phyloP scores from a whole-genome alignment of 2,888 invertebrate species.

The Drosophila quinaria region DNA sequence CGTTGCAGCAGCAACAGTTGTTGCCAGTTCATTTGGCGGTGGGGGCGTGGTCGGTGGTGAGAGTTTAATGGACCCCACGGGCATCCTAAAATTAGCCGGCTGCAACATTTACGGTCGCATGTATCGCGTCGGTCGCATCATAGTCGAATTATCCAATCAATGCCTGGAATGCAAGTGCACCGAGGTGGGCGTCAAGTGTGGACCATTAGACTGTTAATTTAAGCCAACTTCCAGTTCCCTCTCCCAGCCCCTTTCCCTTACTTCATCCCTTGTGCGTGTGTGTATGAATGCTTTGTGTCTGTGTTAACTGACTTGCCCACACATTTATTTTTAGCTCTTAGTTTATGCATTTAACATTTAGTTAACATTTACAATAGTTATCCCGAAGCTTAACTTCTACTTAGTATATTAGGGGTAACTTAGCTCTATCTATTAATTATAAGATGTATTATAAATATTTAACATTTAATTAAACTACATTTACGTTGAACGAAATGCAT shows the following conservation, averaged over 20 bases:
- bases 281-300: not conserved
- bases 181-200: conserved; percentile 94
- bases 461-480: conserved; percentile 7
- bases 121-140: conserved; percentile 93
- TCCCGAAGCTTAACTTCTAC: not conserved
- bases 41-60: conserved; percentile 14
- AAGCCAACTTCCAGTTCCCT: conserved; percentile 29
- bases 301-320: conserved; percentile 17
- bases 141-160: conserved; percentile 92
- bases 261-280: not conserved
- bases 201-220: conserved; percentile 88
- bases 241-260: not conserved
- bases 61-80: conserved; percentile 85
- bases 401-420: conserved; percentile 1
- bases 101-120: conserved; percentile 96
- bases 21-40: conserved; percentile 9
- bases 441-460: conserved; percentile 70
- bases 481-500: conserved; percentile 29
- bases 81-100: conserved; percentile 92
- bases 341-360: conserved; percentile 29
- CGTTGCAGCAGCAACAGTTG: conserved; percentile 4
- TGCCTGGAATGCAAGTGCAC: conserved; percentile 95
- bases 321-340: conserved; percentile 9
- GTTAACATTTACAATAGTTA: not conserved
- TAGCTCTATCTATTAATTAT: conserved; percentile 17